These are phyloP conservation scores for Biston stratarius DNA, from an alignment of 2,888 invertebrate genomes.

Conservation along the genomic window DNA sequence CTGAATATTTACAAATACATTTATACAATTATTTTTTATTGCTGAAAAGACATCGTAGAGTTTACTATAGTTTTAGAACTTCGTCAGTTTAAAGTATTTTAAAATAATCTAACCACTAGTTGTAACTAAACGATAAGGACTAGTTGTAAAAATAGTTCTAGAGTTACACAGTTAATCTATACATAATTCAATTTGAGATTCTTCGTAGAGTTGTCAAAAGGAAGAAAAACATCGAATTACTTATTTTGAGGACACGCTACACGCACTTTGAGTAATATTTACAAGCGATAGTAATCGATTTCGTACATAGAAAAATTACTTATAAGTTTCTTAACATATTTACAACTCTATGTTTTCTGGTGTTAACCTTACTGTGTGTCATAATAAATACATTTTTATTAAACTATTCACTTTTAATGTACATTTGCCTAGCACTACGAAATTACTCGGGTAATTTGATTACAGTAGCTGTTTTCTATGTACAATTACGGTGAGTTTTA, in stretches of 20 bases:
- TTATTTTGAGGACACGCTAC: slow-evolving; percentile 33
- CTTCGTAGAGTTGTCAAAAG: slow-evolving; percentile 41
- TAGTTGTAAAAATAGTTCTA: slow-evolving; percentile 83
- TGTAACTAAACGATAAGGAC: slow-evolving; percentile 79
- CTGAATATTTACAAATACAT: slow-evolving; percentile 82
- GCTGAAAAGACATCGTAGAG: slow-evolving; percentile 79
- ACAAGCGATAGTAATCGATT: slow-evolving; percentile 74
- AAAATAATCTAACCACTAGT: slow-evolving; percentile 73
- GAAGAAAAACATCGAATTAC: slow-evolving; percentile 36
- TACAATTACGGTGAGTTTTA: slow-evolving; percentile 64
- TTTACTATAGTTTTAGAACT: slow-evolving; percentile 70
- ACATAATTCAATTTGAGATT: slow-evolving; percentile 56
- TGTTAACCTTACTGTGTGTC: slow-evolving; percentile 86
- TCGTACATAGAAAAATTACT: slow-evolving; percentile 72
- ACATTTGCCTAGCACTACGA: slow-evolving; percentile 80
- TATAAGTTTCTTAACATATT: slow-evolving; percentile 75
- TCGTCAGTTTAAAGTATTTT: slow-evolving; percentile 67
- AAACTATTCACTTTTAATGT: slow-evolving; percentile 72
- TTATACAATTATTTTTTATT: slow-evolving; percentile 74
- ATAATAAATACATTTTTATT: slow-evolving; percentile 85
- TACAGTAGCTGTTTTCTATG: slow-evolving; percentile 66
- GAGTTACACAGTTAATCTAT: slow-evolving; percentile 65
- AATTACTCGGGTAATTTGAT: slow-evolving; percentile 71
- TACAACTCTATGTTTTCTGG: slow-evolving; percentile 83
- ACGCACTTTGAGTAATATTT: slow-evolving; percentile 62